These are phyloP conservation scores for Scotopteryx bipunctaria DNA, from an alignment of 2,888 invertebrate genomes.

Conservation along the genomic window DNA sequence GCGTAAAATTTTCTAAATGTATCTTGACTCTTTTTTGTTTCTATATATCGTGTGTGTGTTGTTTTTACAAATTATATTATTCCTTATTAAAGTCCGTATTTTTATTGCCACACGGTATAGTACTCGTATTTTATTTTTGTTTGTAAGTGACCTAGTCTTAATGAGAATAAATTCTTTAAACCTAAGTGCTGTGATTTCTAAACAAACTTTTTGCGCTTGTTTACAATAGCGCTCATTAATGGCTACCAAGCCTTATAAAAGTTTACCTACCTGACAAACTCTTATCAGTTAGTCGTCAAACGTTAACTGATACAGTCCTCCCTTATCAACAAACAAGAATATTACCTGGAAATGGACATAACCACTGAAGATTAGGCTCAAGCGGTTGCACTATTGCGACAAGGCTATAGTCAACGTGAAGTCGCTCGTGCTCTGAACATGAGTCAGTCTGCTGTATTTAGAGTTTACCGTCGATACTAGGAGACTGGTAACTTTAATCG, in stretches of 20 bases:
- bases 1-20: too few species aligned
- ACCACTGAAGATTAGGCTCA: neutral
- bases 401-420: neutral
- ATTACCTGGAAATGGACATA: neutral
- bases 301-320: neutral
- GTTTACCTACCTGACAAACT: neutral
- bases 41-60: too few species aligned
- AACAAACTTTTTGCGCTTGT: too few species aligned
- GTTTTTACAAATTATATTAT: too few species aligned
- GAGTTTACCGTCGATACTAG: slow-evolving; percentile 4
- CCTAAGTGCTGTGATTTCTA: too few species aligned
- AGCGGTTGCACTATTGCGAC: neutral
- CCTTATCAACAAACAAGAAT: neutral
- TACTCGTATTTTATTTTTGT: too few species aligned
- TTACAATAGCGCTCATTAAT: too few species aligned
- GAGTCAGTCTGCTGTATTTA: slow-evolving; percentile 1
- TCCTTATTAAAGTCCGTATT: too few species aligned
- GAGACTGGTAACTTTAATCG: neutral
- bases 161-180: too few species aligned
- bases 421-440: neutral
- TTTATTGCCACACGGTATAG: too few species aligned
- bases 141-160: too few species aligned
- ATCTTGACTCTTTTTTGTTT: too few species aligned
- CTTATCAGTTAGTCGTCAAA: neutral
- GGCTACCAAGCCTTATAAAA: neutral